Evolutionary conservation across 2,113 vertebrate genomes (phyloP).

Genomic region (Zootoca vivipara): DNA sequence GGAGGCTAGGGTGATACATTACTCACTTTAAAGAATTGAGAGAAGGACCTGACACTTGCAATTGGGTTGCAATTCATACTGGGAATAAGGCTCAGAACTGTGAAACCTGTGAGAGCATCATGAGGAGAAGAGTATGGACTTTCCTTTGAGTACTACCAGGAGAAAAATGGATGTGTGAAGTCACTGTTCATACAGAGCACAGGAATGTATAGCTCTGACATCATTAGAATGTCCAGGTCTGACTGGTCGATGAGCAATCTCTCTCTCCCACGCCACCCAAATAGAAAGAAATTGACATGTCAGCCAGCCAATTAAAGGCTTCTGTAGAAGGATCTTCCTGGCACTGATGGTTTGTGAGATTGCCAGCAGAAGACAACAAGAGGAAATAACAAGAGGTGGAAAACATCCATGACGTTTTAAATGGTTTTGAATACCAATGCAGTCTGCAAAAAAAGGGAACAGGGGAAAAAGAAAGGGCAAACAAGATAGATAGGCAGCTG

Average conservation of each 20-base stretch:
- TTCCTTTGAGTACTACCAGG: neutral
- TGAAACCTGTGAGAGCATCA: neutral
- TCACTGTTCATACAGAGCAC: neutral
- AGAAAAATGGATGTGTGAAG: neutral
- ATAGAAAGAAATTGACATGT: neutral
- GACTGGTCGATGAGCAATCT: no score
- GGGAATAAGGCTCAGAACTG: neutral
- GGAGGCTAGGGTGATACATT: neutral
- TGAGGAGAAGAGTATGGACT: neutral
- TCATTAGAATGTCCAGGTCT: neutral
- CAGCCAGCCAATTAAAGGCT: neutral
- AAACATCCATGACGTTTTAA: constrained; percentile 46
- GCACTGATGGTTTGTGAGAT: constrained; percentile 55
- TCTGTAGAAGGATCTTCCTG: neutral
- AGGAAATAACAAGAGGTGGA: constrained; percentile 43
- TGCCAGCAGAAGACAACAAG: constrained; percentile 51
- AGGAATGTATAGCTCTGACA: neutral
- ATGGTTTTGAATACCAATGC: neutral
- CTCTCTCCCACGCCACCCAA: neutral
- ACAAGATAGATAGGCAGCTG: neutral
- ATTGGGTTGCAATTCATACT: neutral
- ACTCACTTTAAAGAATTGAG: neutral
- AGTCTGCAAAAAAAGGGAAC: neutral
- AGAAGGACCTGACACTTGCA: neutral
- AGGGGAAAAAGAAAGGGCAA: no score